Evolutionary conservation across 2,113 vertebrate genomes (phyloP), one percentile per base, ranked within the genome.

Genomic region (Pangasianodon hypophthalmus): DNA sequence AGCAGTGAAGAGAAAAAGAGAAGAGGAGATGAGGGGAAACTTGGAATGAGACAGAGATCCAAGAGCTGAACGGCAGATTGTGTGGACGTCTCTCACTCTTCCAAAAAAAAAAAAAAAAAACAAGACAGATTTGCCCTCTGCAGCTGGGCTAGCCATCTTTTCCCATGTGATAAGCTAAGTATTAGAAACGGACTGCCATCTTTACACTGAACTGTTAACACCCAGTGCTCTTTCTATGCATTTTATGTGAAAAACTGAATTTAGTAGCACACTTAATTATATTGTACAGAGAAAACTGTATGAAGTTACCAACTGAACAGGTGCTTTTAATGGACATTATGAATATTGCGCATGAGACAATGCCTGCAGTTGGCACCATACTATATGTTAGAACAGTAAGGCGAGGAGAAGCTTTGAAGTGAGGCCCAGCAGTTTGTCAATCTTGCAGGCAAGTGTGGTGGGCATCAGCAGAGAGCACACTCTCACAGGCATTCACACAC

Each of bases 1-100:
- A 88, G 84, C 90, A 84, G 87, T 24, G 85, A 87, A 44, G 41
- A 52, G 88, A 89, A 91, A 82, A 93, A 60, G 60, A 52, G 37
- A 67, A 64, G 80, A 85, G n/a, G 11, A 85, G 50, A 67, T 44
- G 19, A 44, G 16, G 26, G 46, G 67, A 83, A 73, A 67, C n/a
- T 10, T 86, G 46, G 64, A 73, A 73, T 8, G n/a, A 62, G 86
- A 85, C 41, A 13, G 44, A 2, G n/a, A 54, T 58, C 81, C 50
- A 60, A 62, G 50, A 84, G 32, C 37, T 48, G 54, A 75, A 6
- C 37, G 29, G 29, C 29, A 80, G 41, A 24, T 44, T 82, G 41
- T 50, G 46, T 37, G 46, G 29, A 44, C n/a, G 26, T 81, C 82
- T 82, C 32, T 84, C 6, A 37, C 21, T 50, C 56, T 84, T 18